Evolutionary conservation across 2,113 vertebrate species (phyloP), one percentile per base, ranked within the genome.

Genomic region (Mobula hypostoma): DNA sequence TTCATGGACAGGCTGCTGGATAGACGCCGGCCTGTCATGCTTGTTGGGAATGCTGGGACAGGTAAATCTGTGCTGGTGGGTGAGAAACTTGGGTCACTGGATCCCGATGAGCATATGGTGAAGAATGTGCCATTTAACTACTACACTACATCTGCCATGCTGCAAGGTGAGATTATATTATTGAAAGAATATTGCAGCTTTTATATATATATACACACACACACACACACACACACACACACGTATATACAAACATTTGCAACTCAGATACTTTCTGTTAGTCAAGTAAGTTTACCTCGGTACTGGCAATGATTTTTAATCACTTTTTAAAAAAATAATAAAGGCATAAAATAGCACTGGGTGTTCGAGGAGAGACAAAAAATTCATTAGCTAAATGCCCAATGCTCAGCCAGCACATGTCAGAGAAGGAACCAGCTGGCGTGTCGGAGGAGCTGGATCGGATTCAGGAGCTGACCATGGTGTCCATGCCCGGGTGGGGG

Each of bases 41-140:
- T 99, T 83, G 98, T 99, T 78, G 99, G 99, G 72, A 96, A 96
- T 0, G 98, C 98, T 0, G 98, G 99, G 94, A 98, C 97, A 0
- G 98, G 99, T 79, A 99, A 99, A 95, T 98, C 99, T 0, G 97
- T 98, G 40, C 96, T 99, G 95, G 97, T 99, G 9, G 97, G 97
- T 17, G 96, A 98, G 94, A 98, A 97, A 92, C 97, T 99, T 83
- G 96, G 96, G 93, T 97, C 97, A 0, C 94, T 99, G 92, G 97
- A 98, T 61, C 56, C 94, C 0, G 97, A 98, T 15, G 95, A 96
- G 0, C 98, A 97, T 94, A 61, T 97, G 94, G 97, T 99, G 94
- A 98, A 97, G 95, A 99, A 98, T 2, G 97, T 98, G 2, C 98
- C 98, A 0, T 98, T 99, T 93, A 99, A 99, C 96, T 99, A 98